Percentiles rank a stretch among this genome's conserved stretches.
Evolutionary conservation across 1,140 invertebrate species (phyloP).

Genomic region (Neelides sp.): DNA sequence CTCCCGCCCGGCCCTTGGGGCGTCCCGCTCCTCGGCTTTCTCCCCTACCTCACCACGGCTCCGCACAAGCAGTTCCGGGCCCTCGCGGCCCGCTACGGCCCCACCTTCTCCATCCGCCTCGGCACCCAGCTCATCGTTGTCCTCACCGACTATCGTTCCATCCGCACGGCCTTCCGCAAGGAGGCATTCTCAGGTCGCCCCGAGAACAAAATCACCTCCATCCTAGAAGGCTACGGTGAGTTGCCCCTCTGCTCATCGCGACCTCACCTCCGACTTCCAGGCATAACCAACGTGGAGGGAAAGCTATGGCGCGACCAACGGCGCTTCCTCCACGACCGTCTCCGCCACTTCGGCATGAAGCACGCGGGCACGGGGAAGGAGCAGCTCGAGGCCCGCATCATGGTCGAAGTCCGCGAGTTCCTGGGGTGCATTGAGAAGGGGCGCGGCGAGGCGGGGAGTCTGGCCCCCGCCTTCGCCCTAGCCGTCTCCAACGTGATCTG

Average conservation of each 20-base stretch:
- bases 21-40: slow-evolving; percentile 63
- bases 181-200: slow-evolving; percentile 77
- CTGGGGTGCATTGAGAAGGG: slow-evolving; percentile 47
- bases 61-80: slow-evolving; percentile 63
- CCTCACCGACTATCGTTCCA: slow-evolving; percentile 66
- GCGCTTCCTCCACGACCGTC: slow-evolving; percentile 72
- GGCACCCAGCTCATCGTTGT: slow-evolving; percentile 71
- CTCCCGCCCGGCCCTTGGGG: slow-evolving; percentile 76
- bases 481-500: slow-evolving; percentile 85
- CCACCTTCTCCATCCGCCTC: slow-evolving; percentile 63
- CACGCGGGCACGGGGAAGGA: slow-evolving; percentile 57
- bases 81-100: slow-evolving; percentile 60
- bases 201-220: slow-evolving; percentile 64
- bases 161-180: slow-evolving; percentile 66
- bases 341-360: slow-evolving; percentile 81
- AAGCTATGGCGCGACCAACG: slow-evolving; percentile 83
- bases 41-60: slow-evolving; percentile 61
- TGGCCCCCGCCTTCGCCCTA: slow-evolving; percentile 58
- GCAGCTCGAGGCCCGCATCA: slow-evolving; percentile 72
- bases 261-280: slow-evolving; percentile 54
- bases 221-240: slow-evolving; percentile 81
- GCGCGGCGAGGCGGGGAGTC: slow-evolving; percentile 50
- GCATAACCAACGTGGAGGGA: slow-evolving; percentile 80
- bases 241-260: too few species aligned
- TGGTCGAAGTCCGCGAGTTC: slow-evolving; percentile 66